These are phyloP conservation scores for Zophobas morio DNA, from an alignment of 1,140 invertebrate species.

Conservation along the genomic window DNA sequence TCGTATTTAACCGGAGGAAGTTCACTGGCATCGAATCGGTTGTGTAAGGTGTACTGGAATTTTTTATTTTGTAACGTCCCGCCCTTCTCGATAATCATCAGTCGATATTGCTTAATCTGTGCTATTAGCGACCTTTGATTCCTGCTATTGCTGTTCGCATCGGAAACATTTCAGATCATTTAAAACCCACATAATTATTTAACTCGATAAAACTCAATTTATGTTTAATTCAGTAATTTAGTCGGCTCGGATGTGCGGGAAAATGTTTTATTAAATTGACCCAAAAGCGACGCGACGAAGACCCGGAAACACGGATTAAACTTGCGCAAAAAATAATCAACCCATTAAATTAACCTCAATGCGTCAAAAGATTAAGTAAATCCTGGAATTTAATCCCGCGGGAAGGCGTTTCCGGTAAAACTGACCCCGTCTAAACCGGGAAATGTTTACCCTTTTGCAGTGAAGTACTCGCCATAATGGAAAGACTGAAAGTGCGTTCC, in stretches of 20 bases:
- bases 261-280: not conserved
- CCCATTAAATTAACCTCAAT: not conserved
- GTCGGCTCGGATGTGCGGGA: not conserved
- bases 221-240: not conserved
- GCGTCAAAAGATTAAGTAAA: not conserved
- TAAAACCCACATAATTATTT: not conserved
- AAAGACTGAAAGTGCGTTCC: not conserved
- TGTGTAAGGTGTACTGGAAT: constrained; percentile 16
- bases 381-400: not conserved
- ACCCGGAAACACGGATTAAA: not conserved
- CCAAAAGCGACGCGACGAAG: not conserved
- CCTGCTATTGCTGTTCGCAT: not conserved
- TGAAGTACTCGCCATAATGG: not conserved
- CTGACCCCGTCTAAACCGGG: not conserved
- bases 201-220: not conserved
- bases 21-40: constrained; percentile 30
- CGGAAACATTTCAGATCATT: constrained; percentile 4
- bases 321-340: not conserved
- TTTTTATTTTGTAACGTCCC: constrained; percentile 24
- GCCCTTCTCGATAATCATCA: constrained; percentile 20
- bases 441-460: not conserved
- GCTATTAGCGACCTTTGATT: constrained; percentile 41
- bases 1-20: constrained; percentile 28
- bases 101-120: constrained; percentile 37
- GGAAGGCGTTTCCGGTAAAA: not conserved